Evolutionary conservation across 1,140 invertebrate genomes (phyloP).

Genomic region (Saccostrea glomerata): DNA sequence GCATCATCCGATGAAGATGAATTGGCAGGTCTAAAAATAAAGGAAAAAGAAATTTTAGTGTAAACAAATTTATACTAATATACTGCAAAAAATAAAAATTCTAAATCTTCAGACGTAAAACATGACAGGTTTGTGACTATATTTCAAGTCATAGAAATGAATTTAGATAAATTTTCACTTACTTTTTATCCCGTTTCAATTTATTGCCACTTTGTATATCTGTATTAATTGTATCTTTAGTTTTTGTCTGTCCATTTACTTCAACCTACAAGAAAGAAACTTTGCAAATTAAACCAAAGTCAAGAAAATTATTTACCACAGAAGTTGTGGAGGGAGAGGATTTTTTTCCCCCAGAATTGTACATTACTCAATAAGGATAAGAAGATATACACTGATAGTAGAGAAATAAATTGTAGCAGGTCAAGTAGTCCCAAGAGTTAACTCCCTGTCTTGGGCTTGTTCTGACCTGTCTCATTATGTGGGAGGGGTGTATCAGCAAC

Average conservation of each 20-base stretch:
- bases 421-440: conserved; percentile 16
- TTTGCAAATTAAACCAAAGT: too few species aligned
- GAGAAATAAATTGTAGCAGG: not conserved
- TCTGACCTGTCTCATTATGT: not conserved
- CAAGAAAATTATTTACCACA: too few species aligned
- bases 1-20: conserved; percentile 66
- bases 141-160: too few species aligned
- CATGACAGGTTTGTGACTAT: too few species aligned
- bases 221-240: conserved; percentile 36
- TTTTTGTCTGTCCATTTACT: conserved; percentile 36
- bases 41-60: not conserved
- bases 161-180: not conserved
- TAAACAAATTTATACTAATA: too few species aligned
- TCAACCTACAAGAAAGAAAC: conserved; percentile 22
- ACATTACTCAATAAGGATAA: too few species aligned
- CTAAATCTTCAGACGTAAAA: too few species aligned
- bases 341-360: too few species aligned
- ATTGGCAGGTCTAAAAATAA: not conserved
- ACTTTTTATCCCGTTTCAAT: conserved; percentile 25
- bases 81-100: too few species aligned
- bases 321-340: too few species aligned
- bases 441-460: conserved; percentile 1
- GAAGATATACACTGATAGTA: too few species aligned
- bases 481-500: conserved; percentile 22
- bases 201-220: conserved; percentile 24